Evolutionary conservation across 2,888 invertebrate genomes (phyloP).

Genomic region (Nymphalis polychloros): DNA sequence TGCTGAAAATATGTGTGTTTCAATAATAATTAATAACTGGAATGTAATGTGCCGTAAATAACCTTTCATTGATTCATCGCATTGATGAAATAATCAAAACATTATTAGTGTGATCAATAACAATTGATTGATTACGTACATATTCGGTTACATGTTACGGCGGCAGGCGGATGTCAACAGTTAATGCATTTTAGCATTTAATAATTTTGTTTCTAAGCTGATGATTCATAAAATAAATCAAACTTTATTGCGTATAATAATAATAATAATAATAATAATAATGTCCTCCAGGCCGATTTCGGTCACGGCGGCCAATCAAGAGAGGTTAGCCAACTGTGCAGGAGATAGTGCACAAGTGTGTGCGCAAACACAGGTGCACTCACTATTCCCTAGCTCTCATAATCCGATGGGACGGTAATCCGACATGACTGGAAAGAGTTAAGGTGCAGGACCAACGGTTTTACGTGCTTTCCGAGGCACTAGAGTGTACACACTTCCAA

Average conservation of each 20-base stretch:
- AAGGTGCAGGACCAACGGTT: no score
- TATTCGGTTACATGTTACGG: neutral
- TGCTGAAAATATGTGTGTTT: neutral
- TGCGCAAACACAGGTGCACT: no score
- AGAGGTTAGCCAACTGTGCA: no score
- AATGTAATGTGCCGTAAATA: neutral
- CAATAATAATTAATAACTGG: neutral
- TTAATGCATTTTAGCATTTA: constrained; percentile 1
- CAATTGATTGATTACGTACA: constrained; percentile 2
- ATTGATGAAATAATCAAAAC: constrained; percentile 5
- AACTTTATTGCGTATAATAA: constrained; percentile 1
- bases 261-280: no score
- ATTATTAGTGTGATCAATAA: constrained; percentile 5
- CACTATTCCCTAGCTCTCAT: no score
- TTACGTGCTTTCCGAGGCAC: no score
- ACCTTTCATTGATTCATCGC: neutral
- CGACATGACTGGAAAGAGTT: no score
- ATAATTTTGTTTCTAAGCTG: neutral
- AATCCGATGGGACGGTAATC: no score
- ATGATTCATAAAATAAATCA: constrained; percentile 2
- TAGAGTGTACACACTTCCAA: no score
- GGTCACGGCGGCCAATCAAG: no score
- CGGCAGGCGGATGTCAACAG: neutral
- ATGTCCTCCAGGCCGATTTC: no score
- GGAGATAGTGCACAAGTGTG: no score